Percentiles rank a stretch among this genome's conserved stretches.
Evolutionary conservation across 2,888 invertebrate species (phyloP).

Genomic region (Macaria liturata): DNA sequence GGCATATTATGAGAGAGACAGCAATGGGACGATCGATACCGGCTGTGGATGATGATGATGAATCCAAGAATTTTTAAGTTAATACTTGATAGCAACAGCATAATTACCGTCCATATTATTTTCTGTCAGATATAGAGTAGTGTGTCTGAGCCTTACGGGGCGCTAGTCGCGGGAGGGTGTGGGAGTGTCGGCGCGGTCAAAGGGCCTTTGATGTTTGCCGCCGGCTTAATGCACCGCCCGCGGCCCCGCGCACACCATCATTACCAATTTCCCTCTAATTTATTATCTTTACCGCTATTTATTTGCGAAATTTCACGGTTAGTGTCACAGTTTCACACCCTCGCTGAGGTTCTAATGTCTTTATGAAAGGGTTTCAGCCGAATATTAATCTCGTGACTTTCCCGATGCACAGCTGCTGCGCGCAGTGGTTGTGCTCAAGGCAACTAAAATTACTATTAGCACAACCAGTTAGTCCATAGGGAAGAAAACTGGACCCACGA

Average conservation of each 20-base stretch:
- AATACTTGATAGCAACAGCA: too few relatives aligned
- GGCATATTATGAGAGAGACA: too few relatives aligned
- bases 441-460: too few relatives aligned
- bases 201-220: slow-evolving; percentile 83
- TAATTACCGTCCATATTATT: slow-evolving; percentile 35
- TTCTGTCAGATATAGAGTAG: slow-evolving; percentile 29
- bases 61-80: too few relatives aligned
- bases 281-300: slow-evolving; percentile 82
- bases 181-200: slow-evolving; percentile 82
- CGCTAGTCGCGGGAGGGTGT: slow-evolving; percentile 59
- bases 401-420: too few relatives aligned
- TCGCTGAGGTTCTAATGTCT: slow-evolving; percentile 27
- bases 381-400: background rate
- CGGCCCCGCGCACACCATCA: slow-evolving; percentile 78
- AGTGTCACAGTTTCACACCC: slow-evolving; percentile 52
- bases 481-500: too few relatives aligned
- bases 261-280: slow-evolving; percentile 83
- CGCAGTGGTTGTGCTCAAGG: too few relatives aligned
- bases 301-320: slow-evolving; percentile 76
- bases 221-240: slow-evolving; percentile 83
- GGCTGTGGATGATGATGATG: too few relatives aligned
- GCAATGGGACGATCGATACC: too few relatives aligned
- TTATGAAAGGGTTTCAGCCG: background rate
- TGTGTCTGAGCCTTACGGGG: background rate
- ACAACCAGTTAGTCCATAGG: too few relatives aligned